phyloP scores from a whole-genome alignment of 2,888 invertebrate genomes.

The Glyphotaelius pellucidus region DNA sequence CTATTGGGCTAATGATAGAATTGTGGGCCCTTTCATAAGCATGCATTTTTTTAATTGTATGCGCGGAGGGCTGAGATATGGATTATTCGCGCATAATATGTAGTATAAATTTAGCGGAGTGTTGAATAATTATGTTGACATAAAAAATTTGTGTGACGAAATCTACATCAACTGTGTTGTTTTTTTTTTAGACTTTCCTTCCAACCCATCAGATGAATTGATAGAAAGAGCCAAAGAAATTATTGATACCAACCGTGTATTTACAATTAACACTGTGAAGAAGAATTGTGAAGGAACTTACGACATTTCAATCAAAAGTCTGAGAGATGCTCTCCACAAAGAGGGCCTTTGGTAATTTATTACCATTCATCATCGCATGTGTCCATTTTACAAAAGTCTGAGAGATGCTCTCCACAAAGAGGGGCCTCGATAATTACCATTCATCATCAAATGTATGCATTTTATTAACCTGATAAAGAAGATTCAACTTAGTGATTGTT shows the following conservation, averaged over 20 bases:
- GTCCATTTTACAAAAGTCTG: background rate
- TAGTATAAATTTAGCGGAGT: background rate
- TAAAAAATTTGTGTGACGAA: background rate
- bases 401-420: background rate
- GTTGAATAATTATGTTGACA: background rate
- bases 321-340: background rate
- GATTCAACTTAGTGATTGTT: background rate
- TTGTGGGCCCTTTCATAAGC: too few relatives aligned
- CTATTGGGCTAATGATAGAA: too few relatives aligned
- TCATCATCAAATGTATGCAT: background rate
- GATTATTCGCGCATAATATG: background rate
- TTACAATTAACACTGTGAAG: background rate
- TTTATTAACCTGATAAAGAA: background rate
- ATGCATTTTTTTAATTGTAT: too few relatives aligned
- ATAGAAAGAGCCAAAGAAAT: background rate
- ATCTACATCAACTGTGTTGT: background rate
- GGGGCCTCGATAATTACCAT: background rate
- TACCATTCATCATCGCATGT: too few relatives aligned
- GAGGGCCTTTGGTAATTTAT: slow-evolving; percentile 5
- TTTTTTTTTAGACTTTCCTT: slow-evolving; percentile 11
- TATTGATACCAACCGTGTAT: background rate
- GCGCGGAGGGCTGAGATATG: background rate
- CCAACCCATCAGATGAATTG: background rate
- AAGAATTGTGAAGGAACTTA: background rate
- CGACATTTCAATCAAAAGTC: background rate